phyloP scores from a whole-genome alignment of 53 echinoderm and acorn worm genomes.

The Arbacia lixula region DNA sequence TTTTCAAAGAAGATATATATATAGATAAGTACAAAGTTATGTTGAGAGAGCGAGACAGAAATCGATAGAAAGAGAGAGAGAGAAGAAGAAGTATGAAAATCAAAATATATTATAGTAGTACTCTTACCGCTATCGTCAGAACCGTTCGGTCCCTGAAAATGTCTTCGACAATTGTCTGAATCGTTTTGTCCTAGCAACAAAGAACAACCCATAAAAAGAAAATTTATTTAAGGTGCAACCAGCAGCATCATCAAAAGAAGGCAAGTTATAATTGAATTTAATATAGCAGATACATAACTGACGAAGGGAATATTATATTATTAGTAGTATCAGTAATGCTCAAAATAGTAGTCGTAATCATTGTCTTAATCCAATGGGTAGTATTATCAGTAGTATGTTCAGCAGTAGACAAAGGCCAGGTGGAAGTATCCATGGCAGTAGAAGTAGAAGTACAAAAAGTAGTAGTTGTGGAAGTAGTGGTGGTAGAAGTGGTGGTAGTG shows the following conservation, averaged over 20 bases:
- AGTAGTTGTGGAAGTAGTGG: too few species aligned
- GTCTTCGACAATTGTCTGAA: slow-evolving; percentile 11
- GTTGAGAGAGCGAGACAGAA: neutral
- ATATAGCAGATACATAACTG: too few species aligned
- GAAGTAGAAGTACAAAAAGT: neutral
- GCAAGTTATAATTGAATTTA: too few species aligned
- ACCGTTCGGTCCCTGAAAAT: slow-evolving; percentile 34
- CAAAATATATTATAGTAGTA: neutral
- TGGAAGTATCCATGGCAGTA: neutral
- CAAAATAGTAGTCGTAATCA: too few species aligned
- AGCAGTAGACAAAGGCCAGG: neutral
- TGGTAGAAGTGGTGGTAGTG: neutral
- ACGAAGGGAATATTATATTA: too few species aligned
- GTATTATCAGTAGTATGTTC: neutral
- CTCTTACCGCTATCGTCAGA: slow-evolving; percentile 42
- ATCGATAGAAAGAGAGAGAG: neutral
- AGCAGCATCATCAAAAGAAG: too few species aligned
- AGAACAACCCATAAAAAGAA: too few species aligned
- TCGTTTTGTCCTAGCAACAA: slow-evolving; percentile 17
- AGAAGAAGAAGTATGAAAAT: neutral
- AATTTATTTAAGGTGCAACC: too few species aligned
- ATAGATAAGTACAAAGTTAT: neutral
- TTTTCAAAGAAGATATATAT: neutral
- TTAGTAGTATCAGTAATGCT: too few species aligned
- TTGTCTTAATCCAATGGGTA: too few species aligned